phyloP scores from a whole-genome alignment of 2,113 vertebrate species.

The Pterocles burchelli region DNA sequence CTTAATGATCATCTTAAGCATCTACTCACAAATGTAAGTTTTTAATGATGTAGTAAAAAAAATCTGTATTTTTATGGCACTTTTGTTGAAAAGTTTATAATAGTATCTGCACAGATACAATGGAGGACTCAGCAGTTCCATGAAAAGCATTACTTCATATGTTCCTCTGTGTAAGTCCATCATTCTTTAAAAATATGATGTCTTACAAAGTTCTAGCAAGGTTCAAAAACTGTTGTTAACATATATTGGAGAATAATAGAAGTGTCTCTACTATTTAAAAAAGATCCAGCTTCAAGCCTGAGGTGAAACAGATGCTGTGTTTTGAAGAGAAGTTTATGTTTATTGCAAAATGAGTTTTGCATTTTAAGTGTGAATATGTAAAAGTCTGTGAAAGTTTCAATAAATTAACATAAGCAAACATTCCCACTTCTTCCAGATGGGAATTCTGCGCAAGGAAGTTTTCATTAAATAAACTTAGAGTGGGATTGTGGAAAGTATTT shows the following conservation, averaged over 20 bases:
- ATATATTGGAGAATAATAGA: neutral
- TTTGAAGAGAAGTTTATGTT: neutral
- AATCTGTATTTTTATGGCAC: neutral
- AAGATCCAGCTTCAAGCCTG: neutral
- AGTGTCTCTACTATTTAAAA: neutral
- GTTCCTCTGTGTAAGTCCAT: neutral
- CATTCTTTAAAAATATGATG: neutral
- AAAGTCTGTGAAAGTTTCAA: neutral
- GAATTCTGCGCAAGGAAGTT: neutral
- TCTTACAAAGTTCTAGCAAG: neutral
- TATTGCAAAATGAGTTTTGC: neutral
- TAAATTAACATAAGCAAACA: neutral
- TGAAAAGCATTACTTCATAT: neutral
- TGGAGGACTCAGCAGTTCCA: neutral
- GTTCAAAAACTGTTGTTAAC: neutral
- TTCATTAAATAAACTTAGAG: neutral
- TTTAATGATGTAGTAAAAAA: neutral
- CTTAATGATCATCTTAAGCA: constrained; percentile 81
- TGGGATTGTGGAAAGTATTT: neutral
- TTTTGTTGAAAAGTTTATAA: neutral
- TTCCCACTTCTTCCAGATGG: neutral
- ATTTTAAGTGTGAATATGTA: neutral
- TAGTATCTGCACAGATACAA: neutral
- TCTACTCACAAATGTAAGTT: constrained; percentile 81
- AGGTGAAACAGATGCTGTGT: neutral